Conservation (phyloP, 1,140 invertebrate species). For the Drosophila parvula region DNA sequence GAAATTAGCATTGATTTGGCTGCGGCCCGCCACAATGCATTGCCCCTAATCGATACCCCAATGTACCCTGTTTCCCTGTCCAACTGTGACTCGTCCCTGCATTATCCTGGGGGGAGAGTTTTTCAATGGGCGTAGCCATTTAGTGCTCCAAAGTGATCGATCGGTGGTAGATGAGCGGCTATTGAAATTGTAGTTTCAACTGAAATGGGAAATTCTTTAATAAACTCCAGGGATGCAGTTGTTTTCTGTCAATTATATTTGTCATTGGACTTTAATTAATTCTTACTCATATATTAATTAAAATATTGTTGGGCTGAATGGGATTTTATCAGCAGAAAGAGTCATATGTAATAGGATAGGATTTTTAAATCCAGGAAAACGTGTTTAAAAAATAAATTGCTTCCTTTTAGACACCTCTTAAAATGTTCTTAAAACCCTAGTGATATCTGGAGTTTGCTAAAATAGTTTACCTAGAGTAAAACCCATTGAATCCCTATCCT, state of each 20-base stretch:
- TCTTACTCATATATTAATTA: not conserved
- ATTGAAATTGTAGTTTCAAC: not conserved
- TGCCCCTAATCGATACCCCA: slow-evolving; percentile 43
- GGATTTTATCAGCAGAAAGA: too few relatives aligned
- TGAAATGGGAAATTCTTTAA: not conserved
- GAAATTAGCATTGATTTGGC: slow-evolving; percentile 50
- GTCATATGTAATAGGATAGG: too few relatives aligned
- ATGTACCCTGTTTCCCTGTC: slow-evolving; percentile 25
- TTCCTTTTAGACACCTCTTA: too few relatives aligned
- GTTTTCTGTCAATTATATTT: not conserved
- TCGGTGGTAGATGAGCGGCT: not conserved
- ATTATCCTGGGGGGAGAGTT: slow-evolving; percentile 11
- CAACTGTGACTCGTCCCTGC: slow-evolving; percentile 20
- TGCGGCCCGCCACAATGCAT: slow-evolving; percentile 38
- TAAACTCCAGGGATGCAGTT: not conserved
- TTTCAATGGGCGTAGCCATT: slow-evolving; percentile 19
- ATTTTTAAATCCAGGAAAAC: too few relatives aligned
- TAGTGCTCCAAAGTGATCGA: slow-evolving; percentile 15
- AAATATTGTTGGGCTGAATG: too few relatives aligned
- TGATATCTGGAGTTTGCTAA: too few relatives aligned
- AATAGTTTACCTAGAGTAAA: not conserved
- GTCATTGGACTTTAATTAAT: not conserved
- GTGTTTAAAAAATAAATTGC: too few relatives aligned
- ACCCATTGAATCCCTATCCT: not conserved
- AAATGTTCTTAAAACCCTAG: too few relatives aligned